A percentile compares a stretch with the other conserved stretches of the same genome.
Evolutionary conservation across 2,797 vertebrate genomes (phyloP).

Genomic region (Bradypodion pumilum): DNA sequence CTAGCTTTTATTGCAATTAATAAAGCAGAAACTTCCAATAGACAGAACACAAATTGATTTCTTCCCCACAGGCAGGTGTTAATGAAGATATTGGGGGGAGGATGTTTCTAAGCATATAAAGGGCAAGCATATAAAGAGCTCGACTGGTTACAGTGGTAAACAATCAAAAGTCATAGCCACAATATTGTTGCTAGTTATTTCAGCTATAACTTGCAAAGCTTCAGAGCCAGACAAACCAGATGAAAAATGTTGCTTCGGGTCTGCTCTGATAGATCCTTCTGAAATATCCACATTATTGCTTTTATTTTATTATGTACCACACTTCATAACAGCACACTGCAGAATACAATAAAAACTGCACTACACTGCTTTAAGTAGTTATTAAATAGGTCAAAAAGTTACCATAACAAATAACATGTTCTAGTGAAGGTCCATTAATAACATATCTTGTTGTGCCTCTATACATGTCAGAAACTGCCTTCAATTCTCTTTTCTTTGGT

Average conservation of each 20-base stretch:
- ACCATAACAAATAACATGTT: conserved; percentile 76
- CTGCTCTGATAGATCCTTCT: conserved; percentile 84
- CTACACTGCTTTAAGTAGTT: conserved; percentile 73
- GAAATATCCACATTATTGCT: conserved; percentile 92
- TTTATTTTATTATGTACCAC: conserved; percentile 92
- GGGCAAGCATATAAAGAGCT: conserved; percentile 68
- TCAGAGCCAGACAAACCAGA: conserved; percentile 76
- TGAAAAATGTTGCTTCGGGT: conserved; percentile 80
- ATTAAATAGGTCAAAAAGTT: conserved; percentile 82
- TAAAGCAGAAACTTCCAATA: conserved; percentile 44
- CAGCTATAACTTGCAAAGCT: conserved; percentile 87
- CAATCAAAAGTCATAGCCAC: conserved; percentile 90
- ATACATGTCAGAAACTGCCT: conserved; percentile 46
- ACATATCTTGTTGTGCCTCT: conserved; percentile 74
- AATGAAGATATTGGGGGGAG: conserved; percentile 61
- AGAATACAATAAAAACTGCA: conserved; percentile 76
- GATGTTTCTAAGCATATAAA: conserved; percentile 52
- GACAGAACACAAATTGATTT: conserved; percentile 53
- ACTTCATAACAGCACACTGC: conserved; percentile 81
- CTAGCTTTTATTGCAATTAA: conserved; percentile 36
- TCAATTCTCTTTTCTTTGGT: conserved; percentile 30
- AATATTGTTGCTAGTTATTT: conserved; percentile 91
- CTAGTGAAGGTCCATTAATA: conserved; percentile 73
- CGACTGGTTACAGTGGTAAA: conserved; percentile 65
- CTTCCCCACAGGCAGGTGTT: conserved; percentile 57